Conservation (phyloP, 2,113 vertebrate species). For the Lynx canadensis region DNA sequence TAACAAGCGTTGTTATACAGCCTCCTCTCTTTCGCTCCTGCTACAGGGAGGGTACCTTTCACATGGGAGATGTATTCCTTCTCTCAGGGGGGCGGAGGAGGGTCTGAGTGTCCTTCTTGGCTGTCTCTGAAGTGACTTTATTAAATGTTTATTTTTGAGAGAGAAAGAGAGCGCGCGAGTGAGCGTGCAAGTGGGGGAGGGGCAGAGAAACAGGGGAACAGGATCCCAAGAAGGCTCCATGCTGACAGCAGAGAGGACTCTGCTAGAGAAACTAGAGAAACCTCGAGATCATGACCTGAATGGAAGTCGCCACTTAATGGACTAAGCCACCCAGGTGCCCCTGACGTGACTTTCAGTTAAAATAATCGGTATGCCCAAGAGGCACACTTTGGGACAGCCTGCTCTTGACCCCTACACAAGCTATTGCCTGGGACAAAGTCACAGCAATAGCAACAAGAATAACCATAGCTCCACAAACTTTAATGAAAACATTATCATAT, state of each 20-base stretch:
- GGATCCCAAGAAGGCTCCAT: too few relatives aligned
- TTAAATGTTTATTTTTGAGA: too few relatives aligned
- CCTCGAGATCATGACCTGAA: too few relatives aligned
- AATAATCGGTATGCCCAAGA: background rate
- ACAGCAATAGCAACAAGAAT: background rate
- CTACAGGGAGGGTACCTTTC: background rate
- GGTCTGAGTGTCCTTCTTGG: background rate
- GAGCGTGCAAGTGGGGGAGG: too few relatives aligned
- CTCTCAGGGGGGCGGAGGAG: background rate
- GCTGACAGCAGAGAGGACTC: too few relatives aligned
- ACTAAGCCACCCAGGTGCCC: background rate
- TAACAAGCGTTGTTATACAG: background rate
- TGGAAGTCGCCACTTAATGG: too few relatives aligned
- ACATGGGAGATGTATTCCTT: background rate
- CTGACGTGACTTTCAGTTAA: background rate
- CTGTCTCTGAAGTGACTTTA: background rate
- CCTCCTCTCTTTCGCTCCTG: background rate
- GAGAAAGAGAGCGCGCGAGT: too few relatives aligned
- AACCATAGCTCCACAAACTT: accelerated
- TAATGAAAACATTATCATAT: accelerated
- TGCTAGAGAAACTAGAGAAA: too few relatives aligned
- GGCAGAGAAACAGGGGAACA: too few relatives aligned
- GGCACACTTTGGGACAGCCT: background rate
- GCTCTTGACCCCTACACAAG: background rate
- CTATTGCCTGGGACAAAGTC: background rate